Percentiles rank a stretch among this genome's conserved stretches.
phyloP scores from a whole-genome alignment of 2,888 invertebrate species.

The Dendrolimus pini region DNA sequence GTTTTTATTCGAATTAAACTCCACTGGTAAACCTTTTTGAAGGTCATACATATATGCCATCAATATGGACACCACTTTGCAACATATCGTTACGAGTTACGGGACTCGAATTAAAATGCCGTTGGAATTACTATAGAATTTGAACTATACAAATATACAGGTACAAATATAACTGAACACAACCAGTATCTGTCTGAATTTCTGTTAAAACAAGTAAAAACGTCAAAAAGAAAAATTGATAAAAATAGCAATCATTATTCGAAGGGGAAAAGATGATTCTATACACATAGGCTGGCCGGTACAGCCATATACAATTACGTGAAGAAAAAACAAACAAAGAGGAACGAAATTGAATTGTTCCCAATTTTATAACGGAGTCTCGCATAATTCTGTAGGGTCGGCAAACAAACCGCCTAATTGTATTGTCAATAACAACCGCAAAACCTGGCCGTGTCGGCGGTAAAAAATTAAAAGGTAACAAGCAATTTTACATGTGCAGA shows the following conservation, averaged over 20 bases:
- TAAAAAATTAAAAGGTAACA: not conserved
- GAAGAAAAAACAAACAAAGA: conserved; percentile 6
- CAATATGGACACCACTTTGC: too few relatives aligned
- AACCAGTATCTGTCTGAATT: too few relatives aligned
- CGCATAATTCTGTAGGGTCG: not conserved
- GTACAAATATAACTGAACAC: too few relatives aligned
- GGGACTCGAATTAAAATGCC: too few relatives aligned
- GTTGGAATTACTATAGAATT: too few relatives aligned
- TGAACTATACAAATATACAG: too few relatives aligned
- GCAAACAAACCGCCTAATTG: conserved; percentile 1
- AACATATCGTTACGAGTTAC: too few relatives aligned
- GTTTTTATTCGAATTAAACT: too few relatives aligned
- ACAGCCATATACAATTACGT: conserved; percentile 6
- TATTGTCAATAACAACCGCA: not conserved
- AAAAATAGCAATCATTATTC: not conserved
- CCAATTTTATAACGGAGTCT: conserved; percentile 5
- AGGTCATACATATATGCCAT: too few relatives aligned
- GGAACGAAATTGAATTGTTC: conserved; percentile 8
- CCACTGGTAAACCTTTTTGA: too few relatives aligned
- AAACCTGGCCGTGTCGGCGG: not conserved
- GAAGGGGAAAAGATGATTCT: not conserved
- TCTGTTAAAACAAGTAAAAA: too few relatives aligned
- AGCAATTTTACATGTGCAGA: not conserved
- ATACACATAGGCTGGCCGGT: not conserved
- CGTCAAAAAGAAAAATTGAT: too few relatives aligned